phyloP scores from a whole-genome alignment of 2,113 vertebrate species.

The Perognathus longimembris region DNA sequence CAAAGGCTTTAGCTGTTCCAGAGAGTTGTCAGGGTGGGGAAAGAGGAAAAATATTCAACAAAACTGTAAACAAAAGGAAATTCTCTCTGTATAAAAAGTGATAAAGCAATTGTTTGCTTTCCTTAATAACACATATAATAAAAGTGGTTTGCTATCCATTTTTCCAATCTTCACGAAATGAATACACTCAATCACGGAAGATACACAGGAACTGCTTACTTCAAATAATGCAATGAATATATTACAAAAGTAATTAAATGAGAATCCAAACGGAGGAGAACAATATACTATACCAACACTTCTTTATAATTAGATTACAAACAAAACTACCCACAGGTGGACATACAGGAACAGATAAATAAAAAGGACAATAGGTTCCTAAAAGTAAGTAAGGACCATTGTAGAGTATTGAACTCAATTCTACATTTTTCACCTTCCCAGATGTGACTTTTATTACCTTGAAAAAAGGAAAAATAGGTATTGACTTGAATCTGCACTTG shows the following conservation, averaged over 20 bases:
- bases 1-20: constrained; percentile 16
- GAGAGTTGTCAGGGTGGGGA: neutral
- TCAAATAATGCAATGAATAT: constrained; percentile 81
- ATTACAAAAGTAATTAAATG: constrained; percentile 84
- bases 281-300: constrained; percentile 52
- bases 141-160: constrained; percentile 82
- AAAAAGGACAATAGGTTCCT: neutral
- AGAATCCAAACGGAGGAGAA: constrained; percentile 66
- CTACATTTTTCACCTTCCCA: neutral
- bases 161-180: constrained; percentile 84
- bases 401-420: neutral
- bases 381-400: neutral
- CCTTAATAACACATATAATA: constrained; percentile 82
- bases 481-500: neutral
- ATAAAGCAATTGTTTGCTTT: constrained; percentile 72
- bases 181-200: constrained; percentile 84
- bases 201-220: constrained; percentile 81
- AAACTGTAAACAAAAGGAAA: constrained; percentile 67
- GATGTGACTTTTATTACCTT: neutral
- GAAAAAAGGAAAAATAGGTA: neutral
- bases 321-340: constrained; percentile 27
- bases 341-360: neutral
- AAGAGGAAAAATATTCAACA: constrained; percentile 22
- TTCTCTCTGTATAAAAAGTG: constrained; percentile 77
- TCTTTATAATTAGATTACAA: constrained; percentile 69